Percentiles rank a stretch among this genome's conserved stretches.
These are phyloP conservation scores for Kryptopterus vitreolus DNA, from an alignment of 2,797 vertebrate species.

Conservation along the genomic window DNA sequence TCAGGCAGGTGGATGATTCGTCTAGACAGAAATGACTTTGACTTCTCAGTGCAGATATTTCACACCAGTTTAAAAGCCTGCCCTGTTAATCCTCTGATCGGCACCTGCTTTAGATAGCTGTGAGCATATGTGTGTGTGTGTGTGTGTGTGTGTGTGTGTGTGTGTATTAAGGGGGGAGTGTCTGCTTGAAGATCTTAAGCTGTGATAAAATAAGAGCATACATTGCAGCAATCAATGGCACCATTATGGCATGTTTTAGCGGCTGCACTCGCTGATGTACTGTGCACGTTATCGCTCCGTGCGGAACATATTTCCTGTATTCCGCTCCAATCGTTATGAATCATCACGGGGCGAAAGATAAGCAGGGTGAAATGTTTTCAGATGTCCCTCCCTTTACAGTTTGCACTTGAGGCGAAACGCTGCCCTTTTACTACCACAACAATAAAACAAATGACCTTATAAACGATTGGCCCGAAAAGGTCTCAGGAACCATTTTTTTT, in stretches of 20 bases:
- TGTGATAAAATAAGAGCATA: slow-evolving; percentile 45
- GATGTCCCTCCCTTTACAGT: background rate
- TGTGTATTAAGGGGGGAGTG: slow-evolving; percentile 22
- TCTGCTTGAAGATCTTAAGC: slow-evolving; percentile 24
- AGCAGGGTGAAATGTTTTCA: slow-evolving; percentile 18
- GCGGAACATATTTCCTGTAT: slow-evolving; percentile 7
- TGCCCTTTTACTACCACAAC: slow-evolving; percentile 9
- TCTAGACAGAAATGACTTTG: slow-evolving; percentile 50
- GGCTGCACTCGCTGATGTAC: background rate
- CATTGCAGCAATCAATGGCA: slow-evolving; percentile 47
- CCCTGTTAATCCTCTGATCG: slow-evolving; percentile 47
- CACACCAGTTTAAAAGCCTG: slow-evolving; percentile 49
- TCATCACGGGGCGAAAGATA: background rate
- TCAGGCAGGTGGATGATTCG: slow-evolving; percentile 41
- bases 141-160: slow-evolving; percentile 22
- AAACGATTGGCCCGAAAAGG: slow-evolving; percentile 21
- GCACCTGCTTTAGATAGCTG: slow-evolving; percentile 7
- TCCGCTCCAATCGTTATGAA: background rate
- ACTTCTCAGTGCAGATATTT: slow-evolving; percentile 52
- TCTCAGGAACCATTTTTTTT: background rate
- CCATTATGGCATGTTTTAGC: slow-evolving; percentile 39
- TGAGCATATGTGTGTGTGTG: slow-evolving; percentile 4
- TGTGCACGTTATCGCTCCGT: background rate
- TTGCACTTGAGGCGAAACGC: background rate
- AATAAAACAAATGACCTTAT: slow-evolving; percentile 22